Evolutionary conservation across 2,797 vertebrate genomes (phyloP).

Genomic region (Enteromius treurensis): DNA sequence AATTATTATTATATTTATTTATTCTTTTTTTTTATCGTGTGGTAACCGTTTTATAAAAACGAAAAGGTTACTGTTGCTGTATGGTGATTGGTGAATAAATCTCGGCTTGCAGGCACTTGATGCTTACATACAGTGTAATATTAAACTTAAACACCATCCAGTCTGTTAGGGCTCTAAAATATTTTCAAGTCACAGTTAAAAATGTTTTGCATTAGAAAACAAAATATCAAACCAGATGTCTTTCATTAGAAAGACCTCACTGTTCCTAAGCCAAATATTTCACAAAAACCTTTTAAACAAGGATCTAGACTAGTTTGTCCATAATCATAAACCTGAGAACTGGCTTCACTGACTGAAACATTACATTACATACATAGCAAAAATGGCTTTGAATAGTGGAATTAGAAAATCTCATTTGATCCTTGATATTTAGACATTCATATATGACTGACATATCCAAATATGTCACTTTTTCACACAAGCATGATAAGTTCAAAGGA

Average conservation of each 20-base stretch:
- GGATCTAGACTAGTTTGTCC: background rate
- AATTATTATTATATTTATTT: too few relatives aligned
- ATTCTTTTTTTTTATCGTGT: too few relatives aligned
- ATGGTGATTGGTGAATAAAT: too few relatives aligned
- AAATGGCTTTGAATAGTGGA: background rate
- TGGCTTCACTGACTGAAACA: background rate
- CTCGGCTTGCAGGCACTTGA: too few relatives aligned
- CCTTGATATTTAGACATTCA: background rate
- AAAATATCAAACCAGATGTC: background rate
- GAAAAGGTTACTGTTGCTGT: too few relatives aligned
- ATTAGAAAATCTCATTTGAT: background rate
- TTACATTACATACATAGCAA: background rate
- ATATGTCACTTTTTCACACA: background rate
- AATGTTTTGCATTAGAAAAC: background rate
- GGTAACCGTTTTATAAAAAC: too few relatives aligned
- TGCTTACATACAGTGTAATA: too few relatives aligned
- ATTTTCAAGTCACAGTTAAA: background rate
- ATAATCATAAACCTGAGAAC: background rate
- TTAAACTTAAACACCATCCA: too few relatives aligned
- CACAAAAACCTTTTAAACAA: background rate
- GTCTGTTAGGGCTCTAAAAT: background rate
- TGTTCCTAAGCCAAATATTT: background rate
- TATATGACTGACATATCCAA: background rate
- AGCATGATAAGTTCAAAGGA: slow-evolving; percentile 13
- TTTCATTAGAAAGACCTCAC: background rate